Evolutionary conservation across 2,888 invertebrate genomes (phyloP).

Genomic region (Spilosoma lubricipeda): DNA sequence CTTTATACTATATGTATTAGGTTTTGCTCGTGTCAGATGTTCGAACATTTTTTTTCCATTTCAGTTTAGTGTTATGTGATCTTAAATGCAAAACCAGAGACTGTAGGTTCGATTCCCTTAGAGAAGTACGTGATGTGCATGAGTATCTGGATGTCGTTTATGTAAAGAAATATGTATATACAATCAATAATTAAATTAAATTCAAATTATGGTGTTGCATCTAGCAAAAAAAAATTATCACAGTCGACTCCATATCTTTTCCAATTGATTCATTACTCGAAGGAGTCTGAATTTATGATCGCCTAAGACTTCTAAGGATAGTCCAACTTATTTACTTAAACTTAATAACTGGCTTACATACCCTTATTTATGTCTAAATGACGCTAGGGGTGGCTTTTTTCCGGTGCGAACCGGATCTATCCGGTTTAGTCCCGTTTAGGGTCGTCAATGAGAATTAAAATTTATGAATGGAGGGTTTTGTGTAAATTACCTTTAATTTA

Average conservation of each 20-base stretch:
- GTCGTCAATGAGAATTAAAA: constrained; percentile 50
- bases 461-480: constrained; percentile 46
- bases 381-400: constrained; percentile 42
- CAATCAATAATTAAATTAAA: too few species aligned
- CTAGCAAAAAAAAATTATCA: background rate
- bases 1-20: too few species aligned
- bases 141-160: too few species aligned
- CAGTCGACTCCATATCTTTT: constrained; percentile 36
- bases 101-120: too few species aligned
- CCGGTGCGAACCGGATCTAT: constrained; percentile 48
- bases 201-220: background rate
- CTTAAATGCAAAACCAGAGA: too few species aligned
- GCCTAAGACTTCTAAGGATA: constrained; percentile 51
- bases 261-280: constrained; percentile 50
- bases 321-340: constrained; percentile 65
- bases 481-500: constrained; percentile 30
- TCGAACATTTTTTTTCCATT: too few species aligned
- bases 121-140: too few species aligned
- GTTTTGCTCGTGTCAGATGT: too few species aligned
- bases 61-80: too few species aligned
- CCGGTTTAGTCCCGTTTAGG: constrained; percentile 48
- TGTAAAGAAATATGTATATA: too few species aligned
- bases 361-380: constrained; percentile 58
- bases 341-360: constrained; percentile 63
- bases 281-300: constrained; percentile 48